These are phyloP conservation scores for Scolanthus callimorphus DNA, from an alignment of 92 coral and sea anemone genomes.

Conservation along the genomic window DNA sequence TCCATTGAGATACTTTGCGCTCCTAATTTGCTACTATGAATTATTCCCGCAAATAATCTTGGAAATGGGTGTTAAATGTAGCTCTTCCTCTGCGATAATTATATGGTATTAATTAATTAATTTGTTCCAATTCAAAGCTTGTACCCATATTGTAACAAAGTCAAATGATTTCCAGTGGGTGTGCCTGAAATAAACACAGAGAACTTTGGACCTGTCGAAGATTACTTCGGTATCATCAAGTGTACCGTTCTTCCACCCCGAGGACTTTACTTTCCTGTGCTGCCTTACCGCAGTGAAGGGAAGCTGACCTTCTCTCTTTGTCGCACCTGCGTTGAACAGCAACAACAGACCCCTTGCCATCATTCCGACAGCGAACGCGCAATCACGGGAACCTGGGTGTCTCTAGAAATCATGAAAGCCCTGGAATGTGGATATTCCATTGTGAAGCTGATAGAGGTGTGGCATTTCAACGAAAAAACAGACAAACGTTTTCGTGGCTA, in stretches of 20 bases:
- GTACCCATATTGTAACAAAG: no score
- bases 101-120: no score
- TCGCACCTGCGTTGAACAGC: conserved; percentile 41
- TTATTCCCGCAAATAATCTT: no score
- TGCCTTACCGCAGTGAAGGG: conserved; percentile 23
- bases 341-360: conserved; percentile 21
- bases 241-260: conserved; percentile 5
- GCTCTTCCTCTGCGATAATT: no score
- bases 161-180: conserved; percentile 12
- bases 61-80: no score
- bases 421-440: conserved; percentile 25
- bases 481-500: conserved; percentile 26
- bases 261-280: conserved; percentile 28
- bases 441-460: conserved; percentile 25
- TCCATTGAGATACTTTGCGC: no score
- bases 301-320: conserved; percentile 44
- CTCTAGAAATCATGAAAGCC: conserved; percentile 32
- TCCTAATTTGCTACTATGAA: no score
- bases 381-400: conserved; percentile 44
- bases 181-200: conserved; percentile 36
- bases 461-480: conserved; percentile 36
- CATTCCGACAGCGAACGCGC: conserved; percentile 32
- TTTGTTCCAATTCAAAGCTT: no score
- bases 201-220: conserved; percentile 20
- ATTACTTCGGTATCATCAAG: conserved; percentile 43